Evolutionary conservation across 2,113 vertebrate genomes (phyloP).

Genomic region (Ursus arctos): DNA sequence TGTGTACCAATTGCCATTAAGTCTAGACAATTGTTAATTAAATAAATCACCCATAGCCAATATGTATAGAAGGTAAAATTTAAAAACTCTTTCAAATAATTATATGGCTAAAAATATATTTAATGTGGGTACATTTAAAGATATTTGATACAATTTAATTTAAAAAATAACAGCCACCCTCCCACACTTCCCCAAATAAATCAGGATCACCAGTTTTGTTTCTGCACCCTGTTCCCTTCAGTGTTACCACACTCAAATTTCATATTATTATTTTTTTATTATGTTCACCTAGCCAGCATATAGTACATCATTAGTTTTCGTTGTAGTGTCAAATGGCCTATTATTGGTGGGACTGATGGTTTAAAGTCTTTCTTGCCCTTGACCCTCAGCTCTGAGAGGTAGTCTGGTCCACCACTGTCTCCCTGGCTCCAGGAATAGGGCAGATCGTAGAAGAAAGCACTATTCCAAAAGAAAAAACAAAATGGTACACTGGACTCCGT

Average conservation of each 20-base stretch:
- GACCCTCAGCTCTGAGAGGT: neutral
- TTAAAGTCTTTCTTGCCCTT: neutral
- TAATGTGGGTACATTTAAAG: neutral
- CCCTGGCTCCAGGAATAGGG: neutral
- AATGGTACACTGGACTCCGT: neutral
- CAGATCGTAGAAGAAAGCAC: neutral
- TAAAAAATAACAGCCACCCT: neutral
- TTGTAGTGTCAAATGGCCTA: too few relatives aligned
- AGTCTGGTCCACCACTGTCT: neutral
- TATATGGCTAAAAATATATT: slow-evolving; percentile 1
- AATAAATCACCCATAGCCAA: neutral
- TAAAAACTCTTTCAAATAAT: neutral
- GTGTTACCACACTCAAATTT: neutral
- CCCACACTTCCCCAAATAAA: neutral
- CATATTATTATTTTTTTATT: neutral
- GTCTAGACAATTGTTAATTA: neutral
- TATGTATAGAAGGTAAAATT: neutral
- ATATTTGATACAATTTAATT: neutral
- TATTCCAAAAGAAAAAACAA: neutral
- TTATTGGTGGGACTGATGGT: neutral
- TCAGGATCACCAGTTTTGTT: neutral
- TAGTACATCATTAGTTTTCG: too few relatives aligned
- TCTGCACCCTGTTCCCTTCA: neutral
- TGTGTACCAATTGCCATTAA: neutral
- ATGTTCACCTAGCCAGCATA: too few relatives aligned